phyloP scores from a whole-genome alignment of 2,888 invertebrate genomes.

The Thera britannica region DNA sequence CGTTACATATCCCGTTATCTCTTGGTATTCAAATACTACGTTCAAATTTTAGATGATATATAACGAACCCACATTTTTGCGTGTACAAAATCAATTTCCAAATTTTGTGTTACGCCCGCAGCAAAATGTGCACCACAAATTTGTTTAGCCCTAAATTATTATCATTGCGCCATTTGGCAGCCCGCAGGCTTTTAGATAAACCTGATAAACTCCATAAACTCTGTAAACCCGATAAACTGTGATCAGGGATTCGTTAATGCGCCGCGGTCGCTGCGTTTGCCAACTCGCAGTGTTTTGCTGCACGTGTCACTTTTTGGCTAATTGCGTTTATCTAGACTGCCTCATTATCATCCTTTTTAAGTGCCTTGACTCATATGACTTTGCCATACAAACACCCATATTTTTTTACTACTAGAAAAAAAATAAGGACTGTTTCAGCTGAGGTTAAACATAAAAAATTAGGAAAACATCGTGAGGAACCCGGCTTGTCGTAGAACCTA shows the following conservation, averaged over 20 bases:
- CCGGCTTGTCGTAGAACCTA: too few species aligned
- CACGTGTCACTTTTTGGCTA: conserved; percentile 20
- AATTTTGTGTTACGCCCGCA: conserved; percentile 19
- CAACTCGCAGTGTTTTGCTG: conserved; percentile 16
- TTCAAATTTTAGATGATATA: too few species aligned
- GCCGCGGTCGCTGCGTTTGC: conserved; percentile 20
- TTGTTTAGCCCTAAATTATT: conserved; percentile 57
- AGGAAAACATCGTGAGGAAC: too few species aligned
- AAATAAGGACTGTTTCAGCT: too few species aligned
- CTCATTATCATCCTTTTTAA: background rate
- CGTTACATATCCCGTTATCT: too few species aligned
- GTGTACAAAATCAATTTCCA: background rate
- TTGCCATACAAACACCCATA: too few species aligned
- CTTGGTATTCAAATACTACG: too few species aligned
- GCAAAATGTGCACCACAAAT: conserved; percentile 32
- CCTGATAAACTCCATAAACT: conserved; percentile 5
- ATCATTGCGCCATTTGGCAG: conserved; percentile 64
- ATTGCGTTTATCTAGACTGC: background rate
- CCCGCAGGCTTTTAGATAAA: conserved; percentile 41
- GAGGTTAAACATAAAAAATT: too few species aligned
- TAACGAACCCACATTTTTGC: too few species aligned
- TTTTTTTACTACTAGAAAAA: too few species aligned
- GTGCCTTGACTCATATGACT: background rate
- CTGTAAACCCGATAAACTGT: conserved; percentile 19
- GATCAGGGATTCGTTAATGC: conserved; percentile 29